Conservation (phyloP, 1,140 invertebrate genomes). For the Glossosoma conforme region DNA sequence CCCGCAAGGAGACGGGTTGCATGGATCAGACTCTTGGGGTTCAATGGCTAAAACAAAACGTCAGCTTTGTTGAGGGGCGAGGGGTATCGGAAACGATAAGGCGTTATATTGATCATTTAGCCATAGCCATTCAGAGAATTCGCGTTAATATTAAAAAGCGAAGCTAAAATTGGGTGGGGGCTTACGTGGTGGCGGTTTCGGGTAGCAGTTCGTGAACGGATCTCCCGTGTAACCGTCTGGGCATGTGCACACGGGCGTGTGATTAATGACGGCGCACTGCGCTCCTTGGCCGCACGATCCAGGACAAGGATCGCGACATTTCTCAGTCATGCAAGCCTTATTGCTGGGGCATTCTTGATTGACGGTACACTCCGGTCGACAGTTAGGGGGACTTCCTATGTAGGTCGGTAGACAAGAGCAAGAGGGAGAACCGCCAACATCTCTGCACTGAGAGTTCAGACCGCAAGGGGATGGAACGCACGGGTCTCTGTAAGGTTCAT, state of each 20-base stretch:
- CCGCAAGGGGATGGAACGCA: conserved; percentile 67
- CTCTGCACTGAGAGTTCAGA: conserved; percentile 60
- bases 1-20: conserved; percentile 65
- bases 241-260: conserved; percentile 62
- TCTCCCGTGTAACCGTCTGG: conserved; percentile 63
- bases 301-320: conserved; percentile 67
- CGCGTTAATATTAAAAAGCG: no score
- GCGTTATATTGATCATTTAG: no score
- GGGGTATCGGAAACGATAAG: no score
- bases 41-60: conserved; percentile 20
- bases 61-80: not conserved
- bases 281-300: conserved; percentile 66
- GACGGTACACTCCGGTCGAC: conserved; percentile 63
- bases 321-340: conserved; percentile 59
- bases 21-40: conserved; percentile 47
- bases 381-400: conserved; percentile 65
- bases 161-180: not conserved
- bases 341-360: conserved; percentile 60
- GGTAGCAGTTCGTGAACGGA: conserved; percentile 61
- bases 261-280: conserved; percentile 58
- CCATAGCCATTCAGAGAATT: no score
- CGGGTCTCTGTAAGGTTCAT: conserved; percentile 44
- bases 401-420: conserved; percentile 60
- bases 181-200: conserved; percentile 48
- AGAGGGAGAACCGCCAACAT: conserved; percentile 54